Conservation (phyloP, 2,797 vertebrate species). For the Brotula barbata region DNA sequence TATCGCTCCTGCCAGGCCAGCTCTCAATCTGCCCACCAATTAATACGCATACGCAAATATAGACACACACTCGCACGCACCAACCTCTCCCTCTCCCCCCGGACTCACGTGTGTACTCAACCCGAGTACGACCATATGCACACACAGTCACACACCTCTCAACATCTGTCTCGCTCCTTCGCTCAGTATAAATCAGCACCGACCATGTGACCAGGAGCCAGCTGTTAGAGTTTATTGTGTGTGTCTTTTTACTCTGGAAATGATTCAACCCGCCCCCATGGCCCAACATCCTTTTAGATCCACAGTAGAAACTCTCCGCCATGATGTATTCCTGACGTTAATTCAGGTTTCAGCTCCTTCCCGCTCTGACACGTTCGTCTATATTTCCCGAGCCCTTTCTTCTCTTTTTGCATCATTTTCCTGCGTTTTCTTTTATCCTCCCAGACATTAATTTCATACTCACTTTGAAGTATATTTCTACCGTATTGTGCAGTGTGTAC, state of each 20-base stretch:
- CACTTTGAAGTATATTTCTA: background rate
- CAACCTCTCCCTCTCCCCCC: background rate
- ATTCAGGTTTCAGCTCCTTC: slow-evolving; percentile 14
- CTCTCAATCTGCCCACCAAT: slow-evolving; percentile 45
- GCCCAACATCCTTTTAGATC: slow-evolving; percentile 18
- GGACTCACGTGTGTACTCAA: slow-evolving; percentile 11
- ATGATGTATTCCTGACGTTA: slow-evolving; percentile 16
- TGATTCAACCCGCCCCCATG: slow-evolving; percentile 18
- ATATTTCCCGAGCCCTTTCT: slow-evolving; percentile 4
- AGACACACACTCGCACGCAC: slow-evolving; percentile 1
- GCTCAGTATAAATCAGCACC: slow-evolving; percentile 38
- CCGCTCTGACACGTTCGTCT: background rate
- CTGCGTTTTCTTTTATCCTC: background rate
- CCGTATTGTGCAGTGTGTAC: too few species aligned
- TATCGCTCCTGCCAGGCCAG: slow-evolving; percentile 52
- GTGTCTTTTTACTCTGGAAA: slow-evolving; percentile 36
- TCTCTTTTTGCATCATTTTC: background rate
- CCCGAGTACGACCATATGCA: background rate
- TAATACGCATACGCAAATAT: slow-evolving; percentile 31
- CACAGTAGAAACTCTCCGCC: slow-evolving; percentile 16
- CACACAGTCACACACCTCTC: slow-evolving; percentile 12
- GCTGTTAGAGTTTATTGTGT: slow-evolving; percentile 44
- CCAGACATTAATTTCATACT: slow-evolving; percentile 3
- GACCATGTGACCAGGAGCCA: slow-evolving; percentile 29
- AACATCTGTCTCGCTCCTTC: slow-evolving; percentile 36